Evolutionary conservation across 92 coral and sea anemone genomes (phyloP).

Genomic region (Blastomussa wellsi): DNA sequence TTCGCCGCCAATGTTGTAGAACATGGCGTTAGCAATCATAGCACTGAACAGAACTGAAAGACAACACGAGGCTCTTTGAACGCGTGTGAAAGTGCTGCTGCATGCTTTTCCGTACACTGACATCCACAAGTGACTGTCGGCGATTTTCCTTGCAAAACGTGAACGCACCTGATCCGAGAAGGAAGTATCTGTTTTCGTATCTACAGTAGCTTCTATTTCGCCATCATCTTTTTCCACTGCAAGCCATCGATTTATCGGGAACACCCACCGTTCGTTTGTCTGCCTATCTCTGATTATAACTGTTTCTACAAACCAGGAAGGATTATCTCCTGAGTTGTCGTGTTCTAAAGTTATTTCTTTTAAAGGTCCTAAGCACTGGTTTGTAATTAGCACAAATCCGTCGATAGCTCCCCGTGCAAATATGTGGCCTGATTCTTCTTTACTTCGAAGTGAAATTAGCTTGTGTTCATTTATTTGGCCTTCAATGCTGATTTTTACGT

Average conservation of each 20-base stretch:
- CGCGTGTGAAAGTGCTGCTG: conserved; percentile 52
- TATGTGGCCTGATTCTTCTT: conserved; percentile 15
- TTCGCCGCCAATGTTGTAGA: conserved; percentile 47
- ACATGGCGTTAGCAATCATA: conserved; percentile 66
- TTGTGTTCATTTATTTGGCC: conserved; percentile 13
- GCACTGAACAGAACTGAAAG: conserved; percentile 44
- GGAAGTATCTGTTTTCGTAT: background rate
- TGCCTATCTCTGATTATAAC: conserved; percentile 36
- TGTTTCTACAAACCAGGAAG: conserved; percentile 63
- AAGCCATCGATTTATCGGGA: conserved; percentile 54
- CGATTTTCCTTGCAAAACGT: conserved; percentile 43
- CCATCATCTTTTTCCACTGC: conserved; percentile 60
- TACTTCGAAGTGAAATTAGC: conserved; percentile 11
- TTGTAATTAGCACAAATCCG: conserved; percentile 26
- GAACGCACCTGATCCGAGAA: conserved; percentile 46
- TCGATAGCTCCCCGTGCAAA: conserved; percentile 55
- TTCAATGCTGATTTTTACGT: conserved; percentile 15
- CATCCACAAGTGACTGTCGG: conserved; percentile 70
- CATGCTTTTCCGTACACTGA: conserved; percentile 52
- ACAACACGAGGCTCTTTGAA: conserved; percentile 66
- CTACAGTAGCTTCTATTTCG: conserved; percentile 33
- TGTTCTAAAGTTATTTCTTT: conserved; percentile 43
- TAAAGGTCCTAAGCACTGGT: conserved; percentile 39
- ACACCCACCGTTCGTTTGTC: conserved; percentile 42
- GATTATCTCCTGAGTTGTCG: conserved; percentile 52